Evolutionary conservation across 2,113 vertebrate genomes (phyloP).

Genomic region (Girardinichthys multiradiatus): DNA sequence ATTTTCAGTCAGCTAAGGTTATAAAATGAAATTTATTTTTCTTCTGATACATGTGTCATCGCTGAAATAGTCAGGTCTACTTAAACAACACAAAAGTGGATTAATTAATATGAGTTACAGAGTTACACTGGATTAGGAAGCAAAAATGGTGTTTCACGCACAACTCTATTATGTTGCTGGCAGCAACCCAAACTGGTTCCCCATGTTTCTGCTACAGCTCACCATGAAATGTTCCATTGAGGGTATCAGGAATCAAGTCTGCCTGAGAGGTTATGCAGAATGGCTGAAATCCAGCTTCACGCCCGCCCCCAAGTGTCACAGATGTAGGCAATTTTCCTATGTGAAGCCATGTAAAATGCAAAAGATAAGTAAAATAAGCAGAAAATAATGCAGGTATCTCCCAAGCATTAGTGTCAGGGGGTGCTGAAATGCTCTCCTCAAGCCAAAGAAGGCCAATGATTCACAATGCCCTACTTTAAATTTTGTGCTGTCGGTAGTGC

Average conservation of each 20-base stretch:
- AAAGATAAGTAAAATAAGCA: slow-evolving; percentile 52
- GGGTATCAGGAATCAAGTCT: slow-evolving; percentile 44
- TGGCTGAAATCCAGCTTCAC: slow-evolving; percentile 51
- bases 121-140: slow-evolving; percentile 36
- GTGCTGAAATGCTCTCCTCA: slow-evolving; percentile 50
- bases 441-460: slow-evolving; percentile 52
- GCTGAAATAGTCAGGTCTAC: slow-evolving; percentile 33
- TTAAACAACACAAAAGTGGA: slow-evolving; percentile 41
- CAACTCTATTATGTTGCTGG: slow-evolving; percentile 53
- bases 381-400: slow-evolving; percentile 55
- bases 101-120: slow-evolving; percentile 43
- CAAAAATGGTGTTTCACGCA: slow-evolving; percentile 54
- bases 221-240: slow-evolving; percentile 37
- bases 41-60: slow-evolving; percentile 19
- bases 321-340: slow-evolving; percentile 53
- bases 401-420: slow-evolving; percentile 30
- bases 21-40: slow-evolving; percentile 14
- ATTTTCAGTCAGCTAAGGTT: slow-evolving; percentile 11
- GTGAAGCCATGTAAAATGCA: slow-evolving; percentile 54
- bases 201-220: slow-evolving; percentile 27
- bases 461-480: slow-evolving; percentile 61
- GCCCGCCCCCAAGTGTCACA: slow-evolving; percentile 51
- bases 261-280: slow-evolving; percentile 52
- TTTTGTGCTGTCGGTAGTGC: slow-evolving; percentile 38
- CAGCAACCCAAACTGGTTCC: slow-evolving; percentile 49